Conservation (phyloP, 2,888 invertebrate genomes). For the Drepanosiphum platanoidis region DNA sequence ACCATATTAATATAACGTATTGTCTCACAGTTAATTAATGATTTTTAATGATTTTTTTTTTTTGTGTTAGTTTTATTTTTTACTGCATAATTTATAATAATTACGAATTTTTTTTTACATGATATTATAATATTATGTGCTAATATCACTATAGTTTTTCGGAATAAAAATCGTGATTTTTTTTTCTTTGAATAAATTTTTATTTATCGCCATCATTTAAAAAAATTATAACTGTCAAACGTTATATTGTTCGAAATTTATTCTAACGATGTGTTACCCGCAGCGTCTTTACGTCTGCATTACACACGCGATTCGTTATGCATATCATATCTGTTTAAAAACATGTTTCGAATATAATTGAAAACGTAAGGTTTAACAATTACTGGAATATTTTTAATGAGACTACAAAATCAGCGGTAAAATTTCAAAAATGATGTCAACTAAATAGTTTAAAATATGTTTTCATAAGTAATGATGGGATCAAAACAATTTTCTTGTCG, state of each 20-base stretch:
- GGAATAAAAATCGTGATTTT: neutral
- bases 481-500: neutral
- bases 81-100: neutral
- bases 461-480: neutral
- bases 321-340: neutral
- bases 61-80: neutral
- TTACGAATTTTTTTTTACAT: neutral
- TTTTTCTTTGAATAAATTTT: neutral
- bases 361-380: neutral
- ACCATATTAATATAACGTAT: neutral
- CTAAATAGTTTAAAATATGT: too few relatives aligned
- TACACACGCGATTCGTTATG: slow-evolving; percentile 19
- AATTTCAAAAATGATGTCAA: too few relatives aligned
- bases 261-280: neutral
- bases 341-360: neutral
- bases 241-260: neutral
- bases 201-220: neutral
- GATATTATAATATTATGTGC: neutral
- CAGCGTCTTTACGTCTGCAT: neutral
- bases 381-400: neutral
- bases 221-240: slow-evolving; percentile 11
- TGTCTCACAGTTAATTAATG: neutral
- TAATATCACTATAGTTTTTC: neutral
- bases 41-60: neutral
- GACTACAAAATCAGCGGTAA: too few relatives aligned